Evolutionary conservation across 2,113 vertebrate species (phyloP).

Genomic region (Quiscalus mexicanus): DNA sequence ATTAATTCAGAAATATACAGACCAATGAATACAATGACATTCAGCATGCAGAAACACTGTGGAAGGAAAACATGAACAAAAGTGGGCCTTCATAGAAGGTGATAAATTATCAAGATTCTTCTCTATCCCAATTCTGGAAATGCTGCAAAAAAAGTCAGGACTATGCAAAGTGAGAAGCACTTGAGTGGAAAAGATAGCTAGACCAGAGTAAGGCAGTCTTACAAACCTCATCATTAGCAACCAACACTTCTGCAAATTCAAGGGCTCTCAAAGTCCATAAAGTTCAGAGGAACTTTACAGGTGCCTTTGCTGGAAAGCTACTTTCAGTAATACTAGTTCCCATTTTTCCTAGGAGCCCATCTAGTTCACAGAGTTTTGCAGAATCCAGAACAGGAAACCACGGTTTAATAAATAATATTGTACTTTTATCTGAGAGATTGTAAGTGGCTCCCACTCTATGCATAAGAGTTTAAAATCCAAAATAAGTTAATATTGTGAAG

Average conservation of each 20-base stretch:
- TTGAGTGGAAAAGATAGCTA: not conserved
- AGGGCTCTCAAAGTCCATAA: not conserved
- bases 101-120: not conserved
- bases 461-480: not conserved
- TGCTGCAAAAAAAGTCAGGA: not conserved
- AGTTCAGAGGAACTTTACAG: not conserved
- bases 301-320: not conserved
- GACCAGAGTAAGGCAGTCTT: not conserved
- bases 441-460: not conserved
- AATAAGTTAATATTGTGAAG: not conserved
- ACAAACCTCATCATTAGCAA: not conserved
- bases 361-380: not conserved
- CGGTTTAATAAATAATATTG: not conserved
- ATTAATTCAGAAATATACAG: slow-evolving; percentile 48
- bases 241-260: not conserved
- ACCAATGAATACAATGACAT: not conserved
- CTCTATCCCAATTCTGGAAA: not conserved
- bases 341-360: not conserved
- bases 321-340: not conserved
- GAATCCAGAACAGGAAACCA: not conserved
- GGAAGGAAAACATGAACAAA: slow-evolving; percentile 3
- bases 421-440: not conserved
- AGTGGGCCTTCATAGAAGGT: slow-evolving; percentile 51
- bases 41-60: not conserved
- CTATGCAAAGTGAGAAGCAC: not conserved